Conservation (phyloP, 2,113 vertebrate species). For the Neogobius melanostomus region DNA sequence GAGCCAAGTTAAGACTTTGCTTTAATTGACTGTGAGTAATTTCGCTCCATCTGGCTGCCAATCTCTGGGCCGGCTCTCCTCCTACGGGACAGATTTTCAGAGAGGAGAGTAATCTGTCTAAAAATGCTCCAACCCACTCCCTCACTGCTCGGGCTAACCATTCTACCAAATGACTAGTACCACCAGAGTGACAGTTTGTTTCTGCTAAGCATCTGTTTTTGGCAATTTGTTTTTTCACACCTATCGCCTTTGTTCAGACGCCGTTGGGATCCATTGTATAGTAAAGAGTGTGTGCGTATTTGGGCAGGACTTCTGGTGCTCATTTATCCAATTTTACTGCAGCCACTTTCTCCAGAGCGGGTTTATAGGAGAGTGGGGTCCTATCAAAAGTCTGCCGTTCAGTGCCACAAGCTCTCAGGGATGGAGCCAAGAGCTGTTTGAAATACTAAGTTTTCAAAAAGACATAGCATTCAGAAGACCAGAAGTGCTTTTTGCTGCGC, state of each 20-base stretch:
- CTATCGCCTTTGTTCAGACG: slow-evolving; percentile 8
- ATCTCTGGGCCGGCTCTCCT: slow-evolving; percentile 49
- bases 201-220: slow-evolving; percentile 18
- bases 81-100: slow-evolving; percentile 47
- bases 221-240: slow-evolving; percentile 11
- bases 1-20: slow-evolving; percentile 36
- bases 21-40: slow-evolving; percentile 45
- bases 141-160: slow-evolving; percentile 4
- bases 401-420: slow-evolving; percentile 7
- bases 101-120: slow-evolving; percentile 37
- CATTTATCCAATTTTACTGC: slow-evolving; percentile 49
- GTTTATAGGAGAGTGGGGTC: slow-evolving; percentile 52
- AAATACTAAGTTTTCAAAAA: not conserved
- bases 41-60: slow-evolving; percentile 42
- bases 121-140: slow-evolving; percentile 18
- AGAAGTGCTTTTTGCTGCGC: not conserved
- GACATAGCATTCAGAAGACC: not conserved
- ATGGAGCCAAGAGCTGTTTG: slow-evolving; percentile 20
- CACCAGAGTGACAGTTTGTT: not conserved
- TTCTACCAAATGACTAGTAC: slow-evolving; percentile 3
- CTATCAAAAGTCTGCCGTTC: slow-evolving; percentile 24
- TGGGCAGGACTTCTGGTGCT: slow-evolving; percentile 42
- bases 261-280: slow-evolving; percentile 4
- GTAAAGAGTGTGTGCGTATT: not conserved
- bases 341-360: slow-evolving; percentile 46